Evolutionary conservation across 2,888 invertebrate genomes (phyloP).

Genomic region (Drosophila nigricruria): DNA sequence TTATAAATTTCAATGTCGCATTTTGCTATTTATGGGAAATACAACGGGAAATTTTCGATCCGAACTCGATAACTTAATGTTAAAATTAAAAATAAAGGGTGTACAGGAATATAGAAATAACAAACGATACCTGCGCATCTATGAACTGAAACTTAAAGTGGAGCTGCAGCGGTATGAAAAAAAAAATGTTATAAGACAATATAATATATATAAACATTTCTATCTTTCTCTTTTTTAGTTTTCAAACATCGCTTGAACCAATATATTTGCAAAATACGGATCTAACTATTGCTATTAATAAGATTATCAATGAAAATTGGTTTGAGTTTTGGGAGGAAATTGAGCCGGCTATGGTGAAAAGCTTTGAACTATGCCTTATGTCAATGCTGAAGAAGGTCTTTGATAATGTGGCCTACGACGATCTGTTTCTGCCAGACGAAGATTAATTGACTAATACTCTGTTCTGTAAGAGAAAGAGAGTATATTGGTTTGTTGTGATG

Average conservation of each 20-base stretch:
- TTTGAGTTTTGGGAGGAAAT: slow-evolving; percentile 62
- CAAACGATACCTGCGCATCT: slow-evolving; percentile 58
- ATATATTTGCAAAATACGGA: slow-evolving; percentile 62
- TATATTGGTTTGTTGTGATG: not conserved
- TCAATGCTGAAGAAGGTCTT: slow-evolving; percentile 48
- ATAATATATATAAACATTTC: not conserved
- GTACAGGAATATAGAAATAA: slow-evolving; percentile 53
- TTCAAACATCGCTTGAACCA: slow-evolving; percentile 38
- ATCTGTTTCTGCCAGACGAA: slow-evolving; percentile 52
- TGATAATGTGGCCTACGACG: slow-evolving; percentile 57
- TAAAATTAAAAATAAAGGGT: slow-evolving; percentile 47
- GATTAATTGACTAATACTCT: not conserved
- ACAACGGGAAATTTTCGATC: slow-evolving; percentile 52
- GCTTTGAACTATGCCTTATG: slow-evolving; percentile 26
- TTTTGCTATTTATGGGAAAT: slow-evolving; percentile 45
- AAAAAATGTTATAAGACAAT: not conserved
- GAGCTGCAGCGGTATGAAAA: slow-evolving; percentile 62
- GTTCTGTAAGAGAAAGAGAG: not conserved
- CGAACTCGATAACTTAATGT: slow-evolving; percentile 55
- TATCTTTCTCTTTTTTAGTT: slow-evolving; percentile 30
- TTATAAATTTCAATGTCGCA: slow-evolving; percentile 38
- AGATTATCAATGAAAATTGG: slow-evolving; percentile 56
- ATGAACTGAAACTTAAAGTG: slow-evolving; percentile 48
- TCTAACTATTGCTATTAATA: slow-evolving; percentile 49
- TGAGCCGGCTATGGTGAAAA: slow-evolving; percentile 32